Conservation (phyloP, 1,140 invertebrate species). For the Scylla paramamosain region DNA sequence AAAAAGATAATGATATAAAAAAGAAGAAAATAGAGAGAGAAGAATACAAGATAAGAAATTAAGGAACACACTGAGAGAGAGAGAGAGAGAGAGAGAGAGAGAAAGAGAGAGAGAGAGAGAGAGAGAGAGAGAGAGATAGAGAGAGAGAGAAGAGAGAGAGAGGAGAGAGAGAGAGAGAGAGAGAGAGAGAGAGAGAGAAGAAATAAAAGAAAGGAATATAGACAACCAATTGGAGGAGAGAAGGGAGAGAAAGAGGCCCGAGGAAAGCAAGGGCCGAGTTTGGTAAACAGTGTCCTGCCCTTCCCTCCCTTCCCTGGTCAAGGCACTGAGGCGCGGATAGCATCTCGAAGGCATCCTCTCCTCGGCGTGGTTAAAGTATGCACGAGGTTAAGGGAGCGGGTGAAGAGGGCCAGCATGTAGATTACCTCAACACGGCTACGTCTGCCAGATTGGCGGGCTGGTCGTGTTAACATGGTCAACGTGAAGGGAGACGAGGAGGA, state of each 20-base stretch:
- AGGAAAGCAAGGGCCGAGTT: background rate
- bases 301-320: background rate
- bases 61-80: background rate
- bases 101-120: background rate
- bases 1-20: no score
- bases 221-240: background rate
- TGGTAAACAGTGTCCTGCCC: background rate
- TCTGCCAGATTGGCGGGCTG: conserved; percentile 8
- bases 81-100: background rate
- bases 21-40: no score
- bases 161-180: conserved; percentile 5
- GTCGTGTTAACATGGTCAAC: background rate
- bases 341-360: conserved; percentile 9
- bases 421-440: background rate
- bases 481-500: background rate
- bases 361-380: background rate
- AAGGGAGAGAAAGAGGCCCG: background rate
- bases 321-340: background rate
- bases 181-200: background rate
- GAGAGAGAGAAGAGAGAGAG: background rate
- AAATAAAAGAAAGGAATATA: background rate
- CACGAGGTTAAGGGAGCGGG: background rate
- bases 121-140: conserved; percentile 16
- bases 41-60: no score
- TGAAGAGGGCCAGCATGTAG: conserved; percentile 10